Evolutionary conservation across 2,888 invertebrate genomes (phyloP).

Genomic region (Acleris holmiana): DNA sequence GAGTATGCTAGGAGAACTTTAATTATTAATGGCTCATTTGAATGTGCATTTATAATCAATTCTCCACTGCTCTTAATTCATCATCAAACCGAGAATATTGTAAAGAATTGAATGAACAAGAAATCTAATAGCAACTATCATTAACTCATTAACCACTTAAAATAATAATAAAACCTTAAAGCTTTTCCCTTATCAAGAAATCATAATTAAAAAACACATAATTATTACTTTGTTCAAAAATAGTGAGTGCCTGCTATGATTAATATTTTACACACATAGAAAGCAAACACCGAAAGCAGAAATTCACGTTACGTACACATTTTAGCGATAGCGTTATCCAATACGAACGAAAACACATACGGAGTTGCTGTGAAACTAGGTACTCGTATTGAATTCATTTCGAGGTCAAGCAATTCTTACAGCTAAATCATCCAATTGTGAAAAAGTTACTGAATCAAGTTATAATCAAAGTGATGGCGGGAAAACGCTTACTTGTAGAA

Average conservation of each 20-base stretch:
- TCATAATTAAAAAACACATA: conserved; percentile 6
- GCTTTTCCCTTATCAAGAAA: neutral
- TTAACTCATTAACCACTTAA: neutral
- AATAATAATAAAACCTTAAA: neutral
- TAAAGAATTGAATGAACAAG: no score
- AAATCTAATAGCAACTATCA: conserved; percentile 1
- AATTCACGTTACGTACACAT: conserved; percentile 19
- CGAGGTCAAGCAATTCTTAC: conserved; percentile 48
- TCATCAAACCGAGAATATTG: no score
- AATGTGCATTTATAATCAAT: no score
- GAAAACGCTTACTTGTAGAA: conserved; percentile 80
- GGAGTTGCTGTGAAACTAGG: conserved; percentile 3
- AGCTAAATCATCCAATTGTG: conserved; percentile 41
- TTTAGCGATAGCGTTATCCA: conserved; percentile 33
- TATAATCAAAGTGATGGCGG: conserved; percentile 43
- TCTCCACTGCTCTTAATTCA: no score
- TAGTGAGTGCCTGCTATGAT: conserved; percentile 4
- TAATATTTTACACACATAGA: conserved; percentile 21
- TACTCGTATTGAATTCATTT: conserved; percentile 24
- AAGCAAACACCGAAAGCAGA: conserved; percentile 12
- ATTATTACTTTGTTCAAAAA: conserved; percentile 8
- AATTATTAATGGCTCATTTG: no score
- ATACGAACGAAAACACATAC: conserved; percentile 24
- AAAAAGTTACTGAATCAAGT: conserved; percentile 33
- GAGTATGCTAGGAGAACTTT: no score